Conservation (phyloP, 2,113 vertebrate genomes). For the Periophthalmodon schlosseri region DNA sequence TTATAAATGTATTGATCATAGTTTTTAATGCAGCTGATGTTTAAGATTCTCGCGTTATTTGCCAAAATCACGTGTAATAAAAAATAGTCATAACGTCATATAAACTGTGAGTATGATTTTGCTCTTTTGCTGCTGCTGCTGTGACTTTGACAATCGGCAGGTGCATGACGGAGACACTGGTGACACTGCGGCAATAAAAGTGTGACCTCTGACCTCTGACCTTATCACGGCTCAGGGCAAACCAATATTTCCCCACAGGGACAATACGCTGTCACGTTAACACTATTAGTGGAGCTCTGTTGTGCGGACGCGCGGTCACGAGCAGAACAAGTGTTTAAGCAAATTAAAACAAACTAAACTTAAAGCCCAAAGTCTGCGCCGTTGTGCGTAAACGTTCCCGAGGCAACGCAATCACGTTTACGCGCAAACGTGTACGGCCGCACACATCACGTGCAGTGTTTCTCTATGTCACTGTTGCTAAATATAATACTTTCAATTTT, state of each 20-base stretch:
- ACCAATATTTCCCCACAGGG: slow-evolving; percentile 63
- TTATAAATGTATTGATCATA: neutral
- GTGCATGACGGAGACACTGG: slow-evolving; percentile 28
- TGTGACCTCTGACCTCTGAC: slow-evolving; percentile 71
- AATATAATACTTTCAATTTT: neutral
- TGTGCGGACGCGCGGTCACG: slow-evolving; percentile 13
- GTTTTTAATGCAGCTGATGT: neutral
- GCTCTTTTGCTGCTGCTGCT: neutral
- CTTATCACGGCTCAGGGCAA: slow-evolving; percentile 61
- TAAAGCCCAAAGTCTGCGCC: neutral
- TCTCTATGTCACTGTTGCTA: neutral
- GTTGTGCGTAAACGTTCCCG: neutral
- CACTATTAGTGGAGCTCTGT: slow-evolving; percentile 28
- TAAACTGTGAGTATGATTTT: neutral
- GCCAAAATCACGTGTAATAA: neutral
- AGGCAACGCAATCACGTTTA: neutral
- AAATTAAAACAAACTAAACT: neutral
- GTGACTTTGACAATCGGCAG: slow-evolving; percentile 6
- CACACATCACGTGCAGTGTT: neutral
- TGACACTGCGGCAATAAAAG: slow-evolving; percentile 52
- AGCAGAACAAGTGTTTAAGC: neutral
- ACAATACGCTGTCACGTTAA: slow-evolving; percentile 59
- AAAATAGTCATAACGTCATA: neutral
- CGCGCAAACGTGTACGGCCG: neutral
- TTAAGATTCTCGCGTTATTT: neutral